These are phyloP conservation scores for Troides aeacus DNA, from an alignment of 2,888 invertebrate genomes.

Conservation along the genomic window DNA sequence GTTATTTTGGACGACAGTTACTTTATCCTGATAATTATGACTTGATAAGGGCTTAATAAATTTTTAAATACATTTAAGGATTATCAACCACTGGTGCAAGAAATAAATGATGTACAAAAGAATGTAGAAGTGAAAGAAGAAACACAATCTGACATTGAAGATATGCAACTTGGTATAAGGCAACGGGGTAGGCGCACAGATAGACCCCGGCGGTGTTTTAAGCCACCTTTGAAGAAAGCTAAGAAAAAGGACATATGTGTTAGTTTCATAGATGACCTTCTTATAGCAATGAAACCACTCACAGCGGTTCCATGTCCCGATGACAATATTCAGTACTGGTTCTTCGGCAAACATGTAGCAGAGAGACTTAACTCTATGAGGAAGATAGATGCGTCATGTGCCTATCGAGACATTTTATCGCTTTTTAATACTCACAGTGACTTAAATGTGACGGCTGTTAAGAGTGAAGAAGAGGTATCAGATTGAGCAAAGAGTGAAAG, in stretches of 20 bases:
- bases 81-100: constrained; percentile 37
- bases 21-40: too few species aligned
- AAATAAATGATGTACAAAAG: constrained; percentile 32
- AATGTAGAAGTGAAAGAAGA: constrained; percentile 51
- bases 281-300: constrained; percentile 60
- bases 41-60: background rate
- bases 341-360: constrained; percentile 64
- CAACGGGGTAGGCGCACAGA: constrained; percentile 57
- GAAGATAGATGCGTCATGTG: constrained; percentile 53
- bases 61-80: constrained; percentile 36
- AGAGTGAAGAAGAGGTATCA: constrained; percentile 17
- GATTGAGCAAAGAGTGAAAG: background rate
- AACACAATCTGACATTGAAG: constrained; percentile 41
- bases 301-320: constrained; percentile 32
- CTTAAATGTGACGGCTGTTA: constrained; percentile 8
- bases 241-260: constrained; percentile 49
- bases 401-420: constrained; percentile 52
- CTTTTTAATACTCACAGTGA: constrained; percentile 39
- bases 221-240: constrained; percentile 31
- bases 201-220: constrained; percentile 49
- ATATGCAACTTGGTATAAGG: constrained; percentile 45
- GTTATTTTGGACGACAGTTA: too few species aligned
- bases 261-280: constrained; percentile 55
- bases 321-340: constrained; percentile 51
- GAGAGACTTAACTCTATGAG: constrained; percentile 62